phyloP scores from a whole-genome alignment of 2,888 invertebrate species.

The Hydrotaea diabolus region DNA sequence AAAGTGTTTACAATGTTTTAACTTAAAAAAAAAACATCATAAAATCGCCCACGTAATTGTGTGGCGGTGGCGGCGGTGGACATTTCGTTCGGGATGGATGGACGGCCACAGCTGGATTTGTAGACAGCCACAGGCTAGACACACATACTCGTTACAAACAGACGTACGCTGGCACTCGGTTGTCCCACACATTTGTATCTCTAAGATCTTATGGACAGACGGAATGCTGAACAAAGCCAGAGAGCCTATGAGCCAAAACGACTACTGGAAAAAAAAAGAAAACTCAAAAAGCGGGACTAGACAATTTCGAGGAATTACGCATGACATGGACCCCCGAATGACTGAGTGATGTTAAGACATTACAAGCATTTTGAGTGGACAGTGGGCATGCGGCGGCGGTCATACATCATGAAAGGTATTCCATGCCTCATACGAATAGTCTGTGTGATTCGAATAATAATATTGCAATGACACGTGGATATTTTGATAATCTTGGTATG shows the following conservation, averaged over 20 bases:
- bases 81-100: slow-evolving; percentile 40
- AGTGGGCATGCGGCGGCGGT: background rate
- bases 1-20: slow-evolving; percentile 29
- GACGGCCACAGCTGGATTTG: slow-evolving; percentile 64
- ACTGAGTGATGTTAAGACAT: slow-evolving; percentile 44
- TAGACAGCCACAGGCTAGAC: slow-evolving; percentile 39
- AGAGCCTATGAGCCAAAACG: background rate
- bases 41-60: slow-evolving; percentile 59
- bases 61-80: too few relatives aligned
- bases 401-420: too few relatives aligned
- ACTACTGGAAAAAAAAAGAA: background rate
- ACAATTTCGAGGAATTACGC: slow-evolving; percentile 55
- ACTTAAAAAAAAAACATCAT: slow-evolving; percentile 15
- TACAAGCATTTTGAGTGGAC: background rate
- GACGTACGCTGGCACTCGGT: background rate
- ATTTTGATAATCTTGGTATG: too few relatives aligned
- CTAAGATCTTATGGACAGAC: background rate
- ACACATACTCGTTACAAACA: too few relatives aligned
- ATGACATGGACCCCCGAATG: slow-evolving; percentile 50
- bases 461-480: too few relatives aligned
- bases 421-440: too few relatives aligned
- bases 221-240: background rate
- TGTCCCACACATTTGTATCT: background rate
- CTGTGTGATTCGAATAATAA: too few relatives aligned
- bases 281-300: slow-evolving; percentile 3